phyloP scores from a whole-genome alignment of 2,113 vertebrate genomes.

The Ibidorhyncha struthersii region DNA sequence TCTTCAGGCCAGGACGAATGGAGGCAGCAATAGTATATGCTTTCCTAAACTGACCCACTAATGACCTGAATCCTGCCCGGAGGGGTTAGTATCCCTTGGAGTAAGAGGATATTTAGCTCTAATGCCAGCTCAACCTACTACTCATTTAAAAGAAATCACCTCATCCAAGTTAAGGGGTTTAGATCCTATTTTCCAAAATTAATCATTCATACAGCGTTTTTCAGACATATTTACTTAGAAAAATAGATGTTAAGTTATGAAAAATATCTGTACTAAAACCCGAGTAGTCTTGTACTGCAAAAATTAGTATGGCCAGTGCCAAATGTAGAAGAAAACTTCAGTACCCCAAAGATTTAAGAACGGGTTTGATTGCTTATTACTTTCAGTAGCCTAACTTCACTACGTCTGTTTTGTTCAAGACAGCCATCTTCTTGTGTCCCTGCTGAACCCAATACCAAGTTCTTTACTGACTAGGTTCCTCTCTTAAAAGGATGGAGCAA shows the following conservation, averaged over 20 bases:
- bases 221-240: neutral
- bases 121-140: constrained; percentile 51
- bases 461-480: neutral
- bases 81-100: constrained; percentile 62
- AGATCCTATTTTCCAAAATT: neutral
- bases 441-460: neutral
- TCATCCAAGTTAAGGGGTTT: constrained; percentile 29
- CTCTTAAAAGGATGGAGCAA: neutral
- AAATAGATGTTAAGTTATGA: neutral
- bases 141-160: constrained; percentile 61
- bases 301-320: neutral
- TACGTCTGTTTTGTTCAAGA: neutral
- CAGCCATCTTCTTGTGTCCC: neutral
- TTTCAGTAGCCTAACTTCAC: neutral
- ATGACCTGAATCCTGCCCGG: constrained; percentile 71
- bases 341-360: neutral
- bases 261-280: neutral
- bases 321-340: neutral
- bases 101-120: constrained; percentile 73
- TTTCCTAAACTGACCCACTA: constrained; percentile 70
- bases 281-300: neutral
- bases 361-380: neutral
- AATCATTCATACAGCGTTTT: neutral
- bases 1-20: constrained; percentile 57
- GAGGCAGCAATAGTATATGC: constrained; percentile 54